Percentiles rank a stretch among this genome's conserved stretches.
These are phyloP conservation scores for Eulithis testata DNA, from an alignment of 2,888 invertebrate species.

Conservation along the genomic window DNA sequence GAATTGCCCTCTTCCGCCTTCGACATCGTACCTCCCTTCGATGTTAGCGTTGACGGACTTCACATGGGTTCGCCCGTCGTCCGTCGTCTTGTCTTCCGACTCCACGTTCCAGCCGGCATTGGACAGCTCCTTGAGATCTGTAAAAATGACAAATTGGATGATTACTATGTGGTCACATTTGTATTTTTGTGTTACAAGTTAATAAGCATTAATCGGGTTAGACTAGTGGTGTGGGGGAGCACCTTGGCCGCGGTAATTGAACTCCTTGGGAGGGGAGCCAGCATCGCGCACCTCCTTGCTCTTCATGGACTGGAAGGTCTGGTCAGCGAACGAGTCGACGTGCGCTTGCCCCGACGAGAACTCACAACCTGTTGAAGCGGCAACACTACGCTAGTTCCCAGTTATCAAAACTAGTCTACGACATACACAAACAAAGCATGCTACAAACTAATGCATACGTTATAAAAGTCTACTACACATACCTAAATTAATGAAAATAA, in stretches of 20 bases:
- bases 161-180: background rate
- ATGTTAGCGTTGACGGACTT: slow-evolving; percentile 86
- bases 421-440: slow-evolving; percentile 20
- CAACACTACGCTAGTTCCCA: slow-evolving; percentile 56
- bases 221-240: slow-evolving; percentile 56
- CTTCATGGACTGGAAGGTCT: slow-evolving; percentile 91
- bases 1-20: slow-evolving; percentile 87
- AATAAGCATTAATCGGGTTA: slow-evolving; percentile 76
- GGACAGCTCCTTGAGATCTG: slow-evolving; percentile 78
- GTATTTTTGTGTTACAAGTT: slow-evolving; percentile 53
- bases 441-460: background rate
- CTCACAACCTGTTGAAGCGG: slow-evolving; percentile 75
- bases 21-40: slow-evolving; percentile 86
- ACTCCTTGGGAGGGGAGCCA: slow-evolving; percentile 89
- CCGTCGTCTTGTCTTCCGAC: slow-evolving; percentile 85
- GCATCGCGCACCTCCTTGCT: slow-evolving; percentile 92
- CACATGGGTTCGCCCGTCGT: slow-evolving; percentile 87
- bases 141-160: slow-evolving; percentile 43
- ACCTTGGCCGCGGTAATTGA: slow-evolving; percentile 80
- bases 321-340: slow-evolving; percentile 89
- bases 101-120: slow-evolving; percentile 88
- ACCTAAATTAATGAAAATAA: too few relatives aligned
- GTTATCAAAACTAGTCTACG: slow-evolving; percentile 15
- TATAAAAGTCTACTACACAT: too few relatives aligned
- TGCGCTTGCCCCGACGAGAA: slow-evolving; percentile 83